Base-by-base conservation (phyloP, 1,140 invertebrate genomes). In the Drosophila sproati region DNA sequence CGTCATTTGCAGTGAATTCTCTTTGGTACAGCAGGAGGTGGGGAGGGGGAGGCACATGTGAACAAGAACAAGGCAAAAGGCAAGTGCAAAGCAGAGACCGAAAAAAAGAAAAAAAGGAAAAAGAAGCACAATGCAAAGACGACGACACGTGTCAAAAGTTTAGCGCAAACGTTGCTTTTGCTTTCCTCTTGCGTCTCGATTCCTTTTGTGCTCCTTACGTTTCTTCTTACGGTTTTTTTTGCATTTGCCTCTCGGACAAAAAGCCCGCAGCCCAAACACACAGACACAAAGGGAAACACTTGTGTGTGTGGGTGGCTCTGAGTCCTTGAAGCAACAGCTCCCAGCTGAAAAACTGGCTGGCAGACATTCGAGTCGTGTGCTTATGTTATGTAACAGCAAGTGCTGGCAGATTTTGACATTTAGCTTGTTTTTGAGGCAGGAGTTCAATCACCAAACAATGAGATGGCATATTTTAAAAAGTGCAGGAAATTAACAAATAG, bases 291-390 rank as follows among this genome's bases (percentile, higher is more conserved):
- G 56, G 56, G 28, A 59, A 28, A 3, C 56, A 29, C 39, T 41
- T 41, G n/a, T 41, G 39, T n/a, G 34, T 34, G 54, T 31, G n/a
- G 43, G 41, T 29, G 41, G 52, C 34, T 32, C 6, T 59, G 35
- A 77, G 82, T 87, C 82, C 82, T 87, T 87, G 83, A 87, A 82
- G 81, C 81, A 82, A 88, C 76, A 82, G 82, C 76, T 62, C 75
- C 54, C 39, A 45, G 32, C 62, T 51, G 8, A 39, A 28, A 20
- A 20, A 20, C 20, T 20, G 20, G 20, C 20, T 8, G 47, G 57
- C 37, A 67, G 55, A 59, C 66, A 68, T 47, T 35, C 50, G 59
- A 51, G 12, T 10, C 55, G 28, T 59, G 35, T 31, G 39, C 35
- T 73, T 73, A 72, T 57, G 50, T 72, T 66, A 72, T 52, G 29